phyloP scores from a whole-genome alignment of 2,113 vertebrate species.

The Psilopsiagon aymara region DNA sequence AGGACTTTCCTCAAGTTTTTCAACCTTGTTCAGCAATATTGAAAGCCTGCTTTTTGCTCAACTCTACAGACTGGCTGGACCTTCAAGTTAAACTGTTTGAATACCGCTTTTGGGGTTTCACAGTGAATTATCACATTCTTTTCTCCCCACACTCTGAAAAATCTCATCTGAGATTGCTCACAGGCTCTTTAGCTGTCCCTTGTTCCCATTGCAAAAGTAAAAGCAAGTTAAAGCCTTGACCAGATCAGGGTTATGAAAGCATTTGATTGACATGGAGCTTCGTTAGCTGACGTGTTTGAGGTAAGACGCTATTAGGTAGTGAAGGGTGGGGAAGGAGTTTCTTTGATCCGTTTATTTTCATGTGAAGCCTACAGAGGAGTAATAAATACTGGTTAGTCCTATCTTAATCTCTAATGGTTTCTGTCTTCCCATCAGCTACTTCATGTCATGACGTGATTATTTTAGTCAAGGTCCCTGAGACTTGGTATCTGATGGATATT shows the following conservation, averaged over 20 bases:
- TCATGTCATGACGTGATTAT: neutral
- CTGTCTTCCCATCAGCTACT: neutral
- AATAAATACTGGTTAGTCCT: neutral
- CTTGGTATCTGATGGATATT: neutral
- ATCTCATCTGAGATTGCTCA: neutral
- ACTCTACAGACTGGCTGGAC: neutral
- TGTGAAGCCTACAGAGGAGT: neutral
- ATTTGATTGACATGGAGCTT: neutral
- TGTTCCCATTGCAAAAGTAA: neutral
- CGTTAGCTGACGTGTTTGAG: neutral
- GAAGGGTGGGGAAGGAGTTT: constrained; percentile 26
- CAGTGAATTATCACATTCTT: neutral
- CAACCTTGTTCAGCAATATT: neutral
- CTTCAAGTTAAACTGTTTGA: neutral
- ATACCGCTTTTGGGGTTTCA: neutral
- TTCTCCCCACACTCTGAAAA: neutral
- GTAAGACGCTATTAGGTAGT: neutral
- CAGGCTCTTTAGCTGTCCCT: neutral
- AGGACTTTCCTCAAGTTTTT: neutral
- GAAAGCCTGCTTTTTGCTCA: neutral
- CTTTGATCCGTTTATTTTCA: constrained; percentile 1
- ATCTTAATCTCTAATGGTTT: constrained; percentile 5
- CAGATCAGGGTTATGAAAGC: neutral
- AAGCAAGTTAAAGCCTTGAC: neutral
- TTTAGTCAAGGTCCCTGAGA: neutral